Base-by-base conservation (phyloP, 1,140 invertebrate species). In the Leucophenga varia region DNA sequence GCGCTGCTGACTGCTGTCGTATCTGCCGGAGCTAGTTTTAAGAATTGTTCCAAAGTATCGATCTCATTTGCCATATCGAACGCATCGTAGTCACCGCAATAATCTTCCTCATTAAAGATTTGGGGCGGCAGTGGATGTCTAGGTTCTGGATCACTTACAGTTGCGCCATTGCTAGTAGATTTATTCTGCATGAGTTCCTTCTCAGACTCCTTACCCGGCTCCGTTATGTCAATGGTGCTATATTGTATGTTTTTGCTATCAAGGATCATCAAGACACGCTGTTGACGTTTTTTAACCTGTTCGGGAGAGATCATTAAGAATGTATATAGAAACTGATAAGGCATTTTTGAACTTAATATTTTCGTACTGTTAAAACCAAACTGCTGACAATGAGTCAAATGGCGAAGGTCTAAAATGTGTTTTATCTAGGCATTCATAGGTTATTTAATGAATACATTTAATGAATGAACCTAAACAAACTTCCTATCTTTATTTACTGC, bases 181-280 rank as follows among this genome's bases (percentile, higher is more conserved):
- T 93, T 90, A 55, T 84, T 84, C 76, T 94, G 88, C 92, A 98
- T 96, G 67, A 91, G 91, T 59, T 93, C 90, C 77, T 92, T 93
- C 37, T 92, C 87, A 40, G 84, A 78, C 76, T 96, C 93, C 72
- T 86, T 87, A 25, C 86, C 88, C 14, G 93, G 91, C 75, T 95
- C 92, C 25, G 93, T 89, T 61, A 98, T 95, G 76, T 98, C 95
- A 57, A 97, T 86, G 14, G 86, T 79, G 75, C 93, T 86, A 77
- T 92, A 95, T 49, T 87, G 81, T 58, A 97, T 88, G 75, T 84
- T 86, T 80, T 92, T 90, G 59, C 90, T 91, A 64, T 94, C 90
- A 55, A 97, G 78, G 67, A 95, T 93, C 85, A 95, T 91, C 46
- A 90, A 76, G 16, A 96, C 90, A 49, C 91, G 82, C 73, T 95